Base-by-base conservation (phyloP, 2,888 invertebrate genomes). In the Cyclophora albipunctata region DNA sequence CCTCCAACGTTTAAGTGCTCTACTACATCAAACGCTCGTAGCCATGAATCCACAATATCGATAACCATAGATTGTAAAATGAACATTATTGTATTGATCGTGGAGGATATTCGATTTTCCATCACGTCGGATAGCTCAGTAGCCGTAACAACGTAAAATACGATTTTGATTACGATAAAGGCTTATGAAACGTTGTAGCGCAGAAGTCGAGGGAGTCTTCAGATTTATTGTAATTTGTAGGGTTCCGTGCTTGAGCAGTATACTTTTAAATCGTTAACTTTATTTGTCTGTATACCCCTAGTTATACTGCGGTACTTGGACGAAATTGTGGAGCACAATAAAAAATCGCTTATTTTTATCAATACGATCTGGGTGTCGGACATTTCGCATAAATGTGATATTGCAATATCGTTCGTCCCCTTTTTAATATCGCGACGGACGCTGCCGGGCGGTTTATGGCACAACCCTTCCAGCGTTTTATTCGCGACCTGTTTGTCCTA, bases 341-440 rank as follows among this genome's bases (percentile, higher is more conserved):
- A 87, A 87, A 86, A 86, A 84, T 81, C 80, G 88, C 85, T 86
- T 88, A 88, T 85, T 88, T 86, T 88, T 87, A 87, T 88, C 88
- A 88, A 88, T 86, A 84, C 83, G 84, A 87, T 88, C 87, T 86
- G 83, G 77, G 80, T 84, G 87, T 85, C 72, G 85, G 86, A 86
- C 87, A 87, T 86, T 87, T 86, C 86, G 82, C 84, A 88, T 87
- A 87, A 87, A 88, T 86, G 88, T 87, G 87, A 88, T 86, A 87
- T 87, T 85, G 87, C 87, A 88, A 88, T 87, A 86, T 83, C 87
- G 83, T 81, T 81, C 80, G 86, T 83, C 87, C 87, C 87, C 82
- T 87, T 87, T 88, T 88, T 88, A 88, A 88, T 88, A 88, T 88
- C 82, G 80, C 85, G 81, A 78, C 84, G 86, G 87, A 82, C 84